phyloP scores from a whole-genome alignment of 2,797 vertebrate species.

The Enteromius afrohamiltoni region DNA sequence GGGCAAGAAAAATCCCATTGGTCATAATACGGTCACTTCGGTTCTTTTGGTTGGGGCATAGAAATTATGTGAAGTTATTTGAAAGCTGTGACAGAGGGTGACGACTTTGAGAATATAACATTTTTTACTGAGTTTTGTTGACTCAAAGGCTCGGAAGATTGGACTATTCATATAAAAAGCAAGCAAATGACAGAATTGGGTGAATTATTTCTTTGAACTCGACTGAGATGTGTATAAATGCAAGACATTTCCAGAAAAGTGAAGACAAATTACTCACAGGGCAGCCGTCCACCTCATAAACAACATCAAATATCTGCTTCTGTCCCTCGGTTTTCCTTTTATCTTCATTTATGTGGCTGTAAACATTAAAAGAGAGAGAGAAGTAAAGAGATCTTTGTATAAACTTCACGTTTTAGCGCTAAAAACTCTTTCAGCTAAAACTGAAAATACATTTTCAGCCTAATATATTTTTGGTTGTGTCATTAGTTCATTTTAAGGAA shows the following conservation, averaged over 20 bases:
- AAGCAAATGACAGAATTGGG: background rate
- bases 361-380: constrained; percentile 10
- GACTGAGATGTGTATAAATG: constrained; percentile 7
- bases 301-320: constrained; percentile 97
- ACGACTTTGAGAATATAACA: background rate
- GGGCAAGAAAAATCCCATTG: background rate
- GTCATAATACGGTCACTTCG: background rate
- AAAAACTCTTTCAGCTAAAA: background rate
- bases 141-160: background rate
- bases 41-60: background rate
- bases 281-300: constrained; percentile 98
- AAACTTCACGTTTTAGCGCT: background rate
- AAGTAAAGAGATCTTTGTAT: background rate
- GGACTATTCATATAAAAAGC: background rate
- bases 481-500: background rate
- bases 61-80: background rate
- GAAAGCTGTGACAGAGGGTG: background rate
- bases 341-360: constrained; percentile 97
- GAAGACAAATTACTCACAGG: constrained; percentile 83
- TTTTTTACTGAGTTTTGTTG: background rate
- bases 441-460: background rate
- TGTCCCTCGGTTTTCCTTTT: constrained; percentile 98
- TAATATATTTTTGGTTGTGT: background rate
- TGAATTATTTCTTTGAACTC: constrained; percentile 3
- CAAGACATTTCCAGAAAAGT: background rate